These are phyloP conservation scores for Vanessa cardui DNA, from an alignment of 2,888 invertebrate genomes.

Conservation along the genomic window DNA sequence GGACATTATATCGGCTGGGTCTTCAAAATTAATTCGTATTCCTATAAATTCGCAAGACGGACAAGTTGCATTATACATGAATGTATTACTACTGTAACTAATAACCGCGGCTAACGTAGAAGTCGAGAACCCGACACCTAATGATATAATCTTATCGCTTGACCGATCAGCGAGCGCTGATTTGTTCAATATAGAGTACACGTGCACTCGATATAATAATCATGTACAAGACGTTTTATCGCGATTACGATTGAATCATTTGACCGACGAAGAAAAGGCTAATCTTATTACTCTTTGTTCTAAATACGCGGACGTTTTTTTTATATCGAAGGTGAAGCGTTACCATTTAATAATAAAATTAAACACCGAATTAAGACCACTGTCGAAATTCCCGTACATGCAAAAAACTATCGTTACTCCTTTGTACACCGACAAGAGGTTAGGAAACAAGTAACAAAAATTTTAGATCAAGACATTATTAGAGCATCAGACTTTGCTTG, in stretches of 20 bases:
- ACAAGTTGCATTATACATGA: no score
- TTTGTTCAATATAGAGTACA: conserved; percentile 11
- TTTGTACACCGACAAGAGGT: conserved; percentile 15
- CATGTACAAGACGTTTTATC: no score
- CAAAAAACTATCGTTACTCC: conserved; percentile 15
- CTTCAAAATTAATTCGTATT: no score
- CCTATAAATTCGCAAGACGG: no score
- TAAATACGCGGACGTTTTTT: neutral
- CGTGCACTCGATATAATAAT: no score
- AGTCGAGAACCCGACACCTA: no score
- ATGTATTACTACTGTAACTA: no score
- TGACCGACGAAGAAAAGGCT: no score
- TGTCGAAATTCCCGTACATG: conserved; percentile 7
- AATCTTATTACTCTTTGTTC: no score
- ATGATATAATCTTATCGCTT: conserved; percentile 18
- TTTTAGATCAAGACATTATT: conserved; percentile 13
- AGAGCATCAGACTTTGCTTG: neutral
- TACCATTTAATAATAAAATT: conserved; percentile 16
- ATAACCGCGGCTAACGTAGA: no score
- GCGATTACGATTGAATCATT: no score
- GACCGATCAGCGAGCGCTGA: conserved; percentile 6
- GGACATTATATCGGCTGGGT: no score
- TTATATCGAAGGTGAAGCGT: conserved; percentile 5
- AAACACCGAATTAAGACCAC: neutral
- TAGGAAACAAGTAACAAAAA: conserved; percentile 7